These are phyloP conservation scores for Campoletis sonorensis DNA, from an alignment of 1,140 invertebrate genomes.

Conservation along the genomic window DNA sequence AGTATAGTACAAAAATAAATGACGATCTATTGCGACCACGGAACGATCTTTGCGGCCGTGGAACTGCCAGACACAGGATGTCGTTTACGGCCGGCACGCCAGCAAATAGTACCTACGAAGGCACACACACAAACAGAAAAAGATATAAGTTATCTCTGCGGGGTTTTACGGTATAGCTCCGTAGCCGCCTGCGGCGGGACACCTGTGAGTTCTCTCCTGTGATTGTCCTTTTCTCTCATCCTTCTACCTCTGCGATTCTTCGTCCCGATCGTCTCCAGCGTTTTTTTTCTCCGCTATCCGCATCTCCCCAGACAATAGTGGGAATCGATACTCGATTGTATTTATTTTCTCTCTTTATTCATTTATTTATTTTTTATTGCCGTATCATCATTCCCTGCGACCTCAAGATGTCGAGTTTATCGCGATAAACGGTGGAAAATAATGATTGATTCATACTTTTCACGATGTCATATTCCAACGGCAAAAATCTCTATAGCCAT, in stretches of 20 bases:
- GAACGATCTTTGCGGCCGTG: constrained; percentile 28
- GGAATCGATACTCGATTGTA: not conserved
- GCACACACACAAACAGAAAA: constrained; percentile 22
- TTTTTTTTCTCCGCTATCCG: not conserved
- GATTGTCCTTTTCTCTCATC: constrained; percentile 19
- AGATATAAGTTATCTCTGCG: constrained; percentile 43
- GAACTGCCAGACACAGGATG: constrained; percentile 39
- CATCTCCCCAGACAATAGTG: constrained; percentile 21
- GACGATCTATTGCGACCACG: constrained; percentile 40
- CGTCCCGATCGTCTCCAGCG: not conserved
- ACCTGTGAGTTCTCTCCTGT: constrained; percentile 22
- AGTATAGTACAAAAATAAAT: not conserved
- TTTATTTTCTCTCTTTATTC: not conserved
- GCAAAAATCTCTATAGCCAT: not conserved
- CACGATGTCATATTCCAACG: not conserved
- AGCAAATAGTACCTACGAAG: constrained; percentile 17
- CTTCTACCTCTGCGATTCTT: constrained; percentile 7
- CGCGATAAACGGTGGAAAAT: not conserved
- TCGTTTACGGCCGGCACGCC: constrained; percentile 38
- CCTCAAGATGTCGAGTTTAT: constrained; percentile 1
- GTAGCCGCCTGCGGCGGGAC: constrained; percentile 10
- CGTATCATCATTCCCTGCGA: not conserved
- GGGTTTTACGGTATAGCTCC: not conserved
- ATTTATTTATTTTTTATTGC: not conserved
- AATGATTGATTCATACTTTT: not conserved